Percentiles rank a stretch among this genome's conserved stretches.
phyloP scores from a whole-genome alignment of 2,797 vertebrate species.

The Sebastes miniatus region DNA sequence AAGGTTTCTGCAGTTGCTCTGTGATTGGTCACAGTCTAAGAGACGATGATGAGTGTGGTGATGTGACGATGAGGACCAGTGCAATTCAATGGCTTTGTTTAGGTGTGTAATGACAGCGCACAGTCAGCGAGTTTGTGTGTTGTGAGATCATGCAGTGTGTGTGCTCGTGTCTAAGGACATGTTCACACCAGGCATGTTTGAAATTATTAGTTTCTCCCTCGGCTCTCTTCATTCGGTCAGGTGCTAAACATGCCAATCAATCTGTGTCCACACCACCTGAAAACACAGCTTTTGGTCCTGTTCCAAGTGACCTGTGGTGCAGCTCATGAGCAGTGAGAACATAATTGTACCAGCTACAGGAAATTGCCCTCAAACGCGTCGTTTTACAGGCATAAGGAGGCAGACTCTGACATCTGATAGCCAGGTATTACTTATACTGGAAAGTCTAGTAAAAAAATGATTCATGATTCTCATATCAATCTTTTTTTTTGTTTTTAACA shows the following conservation, averaged over 20 bases:
- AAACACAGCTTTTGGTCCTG: conserved; percentile 32
- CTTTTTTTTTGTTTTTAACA: conserved; percentile 30
- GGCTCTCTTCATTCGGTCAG: conserved; percentile 22
- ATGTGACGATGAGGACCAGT: conserved; percentile 15
- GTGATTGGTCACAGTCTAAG: conserved; percentile 25
- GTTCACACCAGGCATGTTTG: conserved; percentile 20
- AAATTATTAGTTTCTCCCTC: conserved; percentile 16
- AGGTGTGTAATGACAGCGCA: conserved; percentile 6
- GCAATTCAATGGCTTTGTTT: conserved; percentile 6
- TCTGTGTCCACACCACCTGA: conserved; percentile 31
- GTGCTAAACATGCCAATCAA: conserved; percentile 53
- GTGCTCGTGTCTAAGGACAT: neutral
- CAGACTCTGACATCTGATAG: conserved; percentile 42
- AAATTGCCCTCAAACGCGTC: conserved; percentile 50
- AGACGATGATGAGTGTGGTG: conserved; percentile 5
- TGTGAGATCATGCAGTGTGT: neutral
- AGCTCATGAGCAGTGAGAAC: conserved; percentile 32
- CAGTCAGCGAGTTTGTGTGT: neutral
- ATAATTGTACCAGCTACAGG: conserved; percentile 53
- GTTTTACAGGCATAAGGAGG: conserved; percentile 37
- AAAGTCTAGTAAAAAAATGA: conserved; percentile 28
- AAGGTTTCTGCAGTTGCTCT: neutral
- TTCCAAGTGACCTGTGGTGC: conserved; percentile 35
- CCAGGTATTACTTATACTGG: conserved; percentile 37
- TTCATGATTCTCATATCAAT: conserved; percentile 33